Evolutionary conservation across 1,140 invertebrate species (phyloP).

Genomic region (Lethrus apterus): DNA sequence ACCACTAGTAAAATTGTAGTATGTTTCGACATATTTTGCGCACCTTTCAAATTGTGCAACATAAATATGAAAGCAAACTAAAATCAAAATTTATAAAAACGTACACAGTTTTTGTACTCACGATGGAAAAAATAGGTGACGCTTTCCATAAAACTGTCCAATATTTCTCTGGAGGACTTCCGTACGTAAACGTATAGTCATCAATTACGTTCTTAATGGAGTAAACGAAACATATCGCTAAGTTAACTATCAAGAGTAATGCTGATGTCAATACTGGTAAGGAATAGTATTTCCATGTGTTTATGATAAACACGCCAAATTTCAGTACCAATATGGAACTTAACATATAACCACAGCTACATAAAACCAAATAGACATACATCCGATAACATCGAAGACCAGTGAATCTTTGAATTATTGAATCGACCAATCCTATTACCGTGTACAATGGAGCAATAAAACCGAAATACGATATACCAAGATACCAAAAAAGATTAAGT

Average conservation of each 20-base stretch:
- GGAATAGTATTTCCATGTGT: neutral
- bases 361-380: neutral
- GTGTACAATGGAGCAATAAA: neutral
- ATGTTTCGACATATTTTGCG: neutral
- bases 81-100: neutral
- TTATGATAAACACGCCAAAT: no score
- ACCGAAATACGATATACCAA: neutral
- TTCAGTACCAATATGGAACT: neutral
- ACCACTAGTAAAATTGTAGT: neutral
- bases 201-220: conserved; percentile 1
- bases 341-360: neutral
- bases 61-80: conserved; percentile 9
- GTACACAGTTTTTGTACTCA: no score
- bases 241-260: neutral
- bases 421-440: neutral
- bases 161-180: neutral
- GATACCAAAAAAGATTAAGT: neutral
- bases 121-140: conserved; percentile 1
- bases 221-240: conserved; percentile 1
- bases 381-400: neutral
- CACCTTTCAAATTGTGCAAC: neutral
- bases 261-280: neutral
- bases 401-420: neutral
- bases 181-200: neutral
- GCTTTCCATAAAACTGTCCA: conserved; percentile 4